Evolutionary conservation across 2,113 vertebrate species (phyloP), one percentile per base, ranked within the genome.

Genomic region (Centrocercus urophasianus): DNA sequence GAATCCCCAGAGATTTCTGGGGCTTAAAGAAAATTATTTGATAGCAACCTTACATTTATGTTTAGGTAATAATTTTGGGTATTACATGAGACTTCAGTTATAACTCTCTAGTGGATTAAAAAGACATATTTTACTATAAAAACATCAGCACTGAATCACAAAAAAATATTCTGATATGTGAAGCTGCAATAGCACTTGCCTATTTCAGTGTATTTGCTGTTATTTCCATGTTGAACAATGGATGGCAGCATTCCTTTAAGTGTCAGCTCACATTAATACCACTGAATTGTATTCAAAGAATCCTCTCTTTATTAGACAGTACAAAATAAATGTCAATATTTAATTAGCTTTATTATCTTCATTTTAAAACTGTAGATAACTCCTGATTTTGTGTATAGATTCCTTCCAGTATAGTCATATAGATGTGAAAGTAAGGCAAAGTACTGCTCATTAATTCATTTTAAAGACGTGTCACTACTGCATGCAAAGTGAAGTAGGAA

Each of bases 191-290:
- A 67, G 72, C 38, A 52, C 73, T 67, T 83, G 60, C 28, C 60
- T 67, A 10, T 72, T 92, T 60, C 78, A 59, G 11, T 17, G 17
- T 30, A 89, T 73, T 70, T 92, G 82, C 59, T 91, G 91, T 67
- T 77, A 91, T 93, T 91, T 89, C 72, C 2, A 2, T 8, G 27
- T 22, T 95, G 94, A 93, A 91, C 96, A 88, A 87, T 24, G 52
- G 95, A 91, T 95, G 95, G 96, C 94, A 96, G 82, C 79, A 93
- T 84, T 79, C 50, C 25, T 79, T 79, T 85, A 94, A 56, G 42
- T 32, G 28, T 43, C 38, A 96, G 36, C 14, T 27, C 65, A 82
- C 32, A 15, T 11, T 32, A 89, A 87, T 40, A 72, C 28, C 21
- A 3, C 2, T 56, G 42, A 92, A 63, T 8, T 24, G 11, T 64